These are phyloP conservation scores for Dolichallabes microphthalmus DNA, from an alignment of 2,113 vertebrate genomes.

Conservation along the genomic window DNA sequence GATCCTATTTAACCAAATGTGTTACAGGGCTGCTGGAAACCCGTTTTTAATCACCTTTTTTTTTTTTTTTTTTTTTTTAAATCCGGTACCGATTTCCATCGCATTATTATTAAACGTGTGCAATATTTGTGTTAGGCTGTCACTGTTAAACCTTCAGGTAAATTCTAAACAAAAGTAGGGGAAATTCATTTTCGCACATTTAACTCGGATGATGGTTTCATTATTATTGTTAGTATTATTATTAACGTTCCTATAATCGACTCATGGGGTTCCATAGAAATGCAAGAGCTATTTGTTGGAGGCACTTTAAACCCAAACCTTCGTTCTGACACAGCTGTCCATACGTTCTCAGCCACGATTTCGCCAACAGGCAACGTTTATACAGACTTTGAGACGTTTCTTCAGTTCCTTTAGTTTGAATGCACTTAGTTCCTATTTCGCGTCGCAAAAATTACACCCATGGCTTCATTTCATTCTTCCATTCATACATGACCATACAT, in stretches of 20 bases:
- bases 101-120: constrained; percentile 8
- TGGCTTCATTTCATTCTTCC: not conserved
- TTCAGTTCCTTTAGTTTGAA: not conserved
- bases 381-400: not conserved
- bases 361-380: not conserved
- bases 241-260: not conserved
- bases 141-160: constrained; percentile 31
- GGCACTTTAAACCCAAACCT: not conserved
- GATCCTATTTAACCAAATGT: constrained; percentile 26
- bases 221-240: not conserved
- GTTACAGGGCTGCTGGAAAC: constrained; percentile 37
- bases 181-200: not conserved
- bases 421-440: not conserved
- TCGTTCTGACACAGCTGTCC: not conserved
- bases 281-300: not conserved
- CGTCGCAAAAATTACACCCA: not conserved
- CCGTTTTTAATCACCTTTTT: constrained; percentile 8
- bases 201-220: not conserved
- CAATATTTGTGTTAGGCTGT: constrained; percentile 23
- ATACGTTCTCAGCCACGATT: not conserved
- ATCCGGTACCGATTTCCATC: not conserved
- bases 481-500: not conserved
- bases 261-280: not conserved
- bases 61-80: not conserved
- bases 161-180: not conserved